Conservation (phyloP, 2,113 vertebrate species). For the Gorilla gorilla region DNA sequence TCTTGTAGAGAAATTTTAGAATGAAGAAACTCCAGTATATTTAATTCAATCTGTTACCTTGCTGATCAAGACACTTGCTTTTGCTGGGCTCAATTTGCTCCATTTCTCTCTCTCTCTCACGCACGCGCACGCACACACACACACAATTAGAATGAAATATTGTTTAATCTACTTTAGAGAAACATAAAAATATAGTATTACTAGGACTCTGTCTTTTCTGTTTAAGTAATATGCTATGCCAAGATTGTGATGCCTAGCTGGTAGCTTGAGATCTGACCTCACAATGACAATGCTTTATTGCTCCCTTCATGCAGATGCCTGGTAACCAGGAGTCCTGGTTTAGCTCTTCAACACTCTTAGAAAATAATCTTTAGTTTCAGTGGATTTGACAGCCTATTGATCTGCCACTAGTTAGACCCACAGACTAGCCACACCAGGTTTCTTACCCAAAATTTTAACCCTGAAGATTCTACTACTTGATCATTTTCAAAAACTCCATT, state of each 20-base stretch:
- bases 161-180: not conserved
- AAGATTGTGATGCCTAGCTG: not conserved
- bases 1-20: not conserved
- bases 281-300: not conserved
- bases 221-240: not conserved
- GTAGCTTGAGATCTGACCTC: not conserved
- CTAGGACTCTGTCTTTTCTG: not conserved
- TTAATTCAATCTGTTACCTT: slow-evolving; percentile 3
- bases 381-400: not conserved
- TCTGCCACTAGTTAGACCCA: not conserved
- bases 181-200: slow-evolving; percentile 37
- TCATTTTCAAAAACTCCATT: not conserved
- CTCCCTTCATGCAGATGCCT: not conserved
- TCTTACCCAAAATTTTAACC: not conserved
- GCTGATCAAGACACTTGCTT: not conserved
- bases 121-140: not conserved
- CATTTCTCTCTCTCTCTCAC: not conserved
- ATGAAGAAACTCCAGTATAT: slow-evolving; percentile 5
- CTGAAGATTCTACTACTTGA: not conserved
- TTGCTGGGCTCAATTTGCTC: not conserved
- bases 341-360: not conserved
- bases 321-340: not conserved
- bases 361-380: not conserved
- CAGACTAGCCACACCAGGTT: not conserved
- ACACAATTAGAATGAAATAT: not conserved